A percentile compares a stretch with the other conserved stretches of the same genome.
Evolutionary conservation across 1,140 invertebrate species (phyloP).

Genomic region (Anastrepha obliqua): DNA sequence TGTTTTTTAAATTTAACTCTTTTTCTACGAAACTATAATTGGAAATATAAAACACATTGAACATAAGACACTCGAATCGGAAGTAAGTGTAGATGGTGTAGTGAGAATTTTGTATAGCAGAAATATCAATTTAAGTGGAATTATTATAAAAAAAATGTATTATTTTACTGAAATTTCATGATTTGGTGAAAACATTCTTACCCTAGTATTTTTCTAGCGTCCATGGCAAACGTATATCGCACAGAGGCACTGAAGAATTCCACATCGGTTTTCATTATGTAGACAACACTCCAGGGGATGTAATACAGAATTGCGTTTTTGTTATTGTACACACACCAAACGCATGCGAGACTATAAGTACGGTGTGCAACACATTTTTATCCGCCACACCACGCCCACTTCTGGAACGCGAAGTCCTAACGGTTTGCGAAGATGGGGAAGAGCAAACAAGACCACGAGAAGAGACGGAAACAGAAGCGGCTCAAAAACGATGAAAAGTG

Average conservation of each 20-base stretch:
- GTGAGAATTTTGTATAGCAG: not conserved
- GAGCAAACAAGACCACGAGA: not conserved
- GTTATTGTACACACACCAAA: constrained; percentile 61
- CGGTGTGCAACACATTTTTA: constrained; percentile 66
- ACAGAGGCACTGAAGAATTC: constrained; percentile 63
- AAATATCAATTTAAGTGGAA: not conserved
- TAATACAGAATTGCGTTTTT: constrained; percentile 70
- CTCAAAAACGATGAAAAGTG: not conserved
- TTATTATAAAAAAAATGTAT: no score
- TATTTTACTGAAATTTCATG: constrained; percentile 6
- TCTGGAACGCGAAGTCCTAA: constrained; percentile 62
- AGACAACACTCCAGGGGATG: constrained; percentile 67
- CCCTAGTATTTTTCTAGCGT: constrained; percentile 59
- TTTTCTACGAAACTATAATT: no score
- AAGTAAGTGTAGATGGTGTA: no score
- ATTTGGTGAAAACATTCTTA: not conserved
- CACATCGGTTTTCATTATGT: constrained; percentile 70
- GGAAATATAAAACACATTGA: no score
- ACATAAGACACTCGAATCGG: no score
- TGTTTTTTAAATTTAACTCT: no score
- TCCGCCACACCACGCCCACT: constrained; percentile 67
- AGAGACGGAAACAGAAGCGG: not conserved
- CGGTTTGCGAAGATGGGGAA: constrained; percentile 64
- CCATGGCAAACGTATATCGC: constrained; percentile 65
- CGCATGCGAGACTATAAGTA: constrained; percentile 66